Base-by-base conservation (phyloP, 2,797 vertebrate genomes). In the Pseudochirops corinnae region DNA sequence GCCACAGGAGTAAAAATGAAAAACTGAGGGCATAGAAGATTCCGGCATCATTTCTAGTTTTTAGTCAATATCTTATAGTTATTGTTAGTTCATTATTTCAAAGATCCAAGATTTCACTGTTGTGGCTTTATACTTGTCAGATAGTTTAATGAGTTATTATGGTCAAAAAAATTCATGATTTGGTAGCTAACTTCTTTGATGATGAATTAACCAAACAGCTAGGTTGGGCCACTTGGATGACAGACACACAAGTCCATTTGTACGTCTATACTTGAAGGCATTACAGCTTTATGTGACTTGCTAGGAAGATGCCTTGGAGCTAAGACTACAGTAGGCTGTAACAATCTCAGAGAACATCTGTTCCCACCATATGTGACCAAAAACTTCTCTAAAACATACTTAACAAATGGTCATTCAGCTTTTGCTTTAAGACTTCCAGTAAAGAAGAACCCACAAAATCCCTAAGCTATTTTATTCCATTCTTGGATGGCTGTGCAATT, bases 41-140 rank as follows among this genome's bases (percentile, higher is more conserved):
- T 67, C n/a, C 33, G 18, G 31, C 13, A n/a, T 92, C 87, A 93
- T 94, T 95, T 95, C 5, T 33, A 60, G 58, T 91, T 31, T 12
- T 91, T 60, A 62, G 10, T 52, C 55, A 90, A 56, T 92, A 28
- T n/a, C 62, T 18, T 74, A 82, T 91, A 95, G 21, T 39, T 82
- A 82, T 90, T 96, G 7, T 74, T 46, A 46, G 13, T 82, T 26
- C 39, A 82, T 46, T 46, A 82, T 21, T 46, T 46, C 74, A 82
- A 82, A 82, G 74, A 82, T 46, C 74, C 21, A n/a, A 82, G 33
- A 82, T 82, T 82, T 82, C 18, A 46, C 0, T 82, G 21, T 10
- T 82, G 9, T 46, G 21, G 74, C 18, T 82, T 82, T 55, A 55
- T 74, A 74, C n/a, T 74, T 46, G 74, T 24, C 21, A 82, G 33